Evolutionary conservation across 64 coral and sea anemone species (phyloP).

Genomic region (Porites lutea): DNA sequence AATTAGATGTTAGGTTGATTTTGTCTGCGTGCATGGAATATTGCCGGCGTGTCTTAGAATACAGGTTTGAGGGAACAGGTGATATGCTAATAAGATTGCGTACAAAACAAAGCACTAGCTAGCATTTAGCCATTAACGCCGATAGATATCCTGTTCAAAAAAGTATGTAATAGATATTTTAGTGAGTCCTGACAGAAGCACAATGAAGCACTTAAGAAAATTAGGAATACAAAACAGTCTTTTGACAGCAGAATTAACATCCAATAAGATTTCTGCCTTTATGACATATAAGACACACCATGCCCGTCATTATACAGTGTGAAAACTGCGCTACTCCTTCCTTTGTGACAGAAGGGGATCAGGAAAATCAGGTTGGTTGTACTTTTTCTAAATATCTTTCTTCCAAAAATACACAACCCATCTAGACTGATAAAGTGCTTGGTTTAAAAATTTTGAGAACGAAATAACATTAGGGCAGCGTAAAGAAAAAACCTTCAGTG

Average conservation of each 20-base stretch:
- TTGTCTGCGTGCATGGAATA: neutral
- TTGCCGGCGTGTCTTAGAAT: too few species aligned
- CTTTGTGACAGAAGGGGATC: neutral
- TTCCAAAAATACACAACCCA: too few species aligned
- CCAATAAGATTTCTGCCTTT: neutral
- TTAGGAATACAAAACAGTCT: neutral
- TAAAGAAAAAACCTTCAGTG: too few species aligned
- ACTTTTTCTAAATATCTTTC: too few species aligned
- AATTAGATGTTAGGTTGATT: neutral
- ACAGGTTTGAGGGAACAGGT: neutral
- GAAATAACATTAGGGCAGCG: too few species aligned
- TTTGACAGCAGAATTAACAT: slow-evolving; percentile 2
- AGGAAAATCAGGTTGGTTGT: neutral
- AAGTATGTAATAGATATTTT: neutral
- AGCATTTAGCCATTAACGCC: slow-evolving; percentile 2
- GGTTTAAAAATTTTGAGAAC: too few species aligned
- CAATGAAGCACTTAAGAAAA: slow-evolving; percentile 37
- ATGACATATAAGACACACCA: neutral
- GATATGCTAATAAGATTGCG: slow-evolving; percentile 5
- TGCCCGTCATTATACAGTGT: neutral
- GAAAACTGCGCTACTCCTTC: neutral
- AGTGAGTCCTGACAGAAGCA: neutral
- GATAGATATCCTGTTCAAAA: slow-evolving; percentile 24
- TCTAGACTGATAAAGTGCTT: too few species aligned
- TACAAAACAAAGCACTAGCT: neutral